A percentile compares a stretch with the other conserved stretches of the same genome.
These are phyloP conservation scores for Lypha dubia DNA, from an alignment of 2,888 invertebrate species.

Conservation along the genomic window DNA sequence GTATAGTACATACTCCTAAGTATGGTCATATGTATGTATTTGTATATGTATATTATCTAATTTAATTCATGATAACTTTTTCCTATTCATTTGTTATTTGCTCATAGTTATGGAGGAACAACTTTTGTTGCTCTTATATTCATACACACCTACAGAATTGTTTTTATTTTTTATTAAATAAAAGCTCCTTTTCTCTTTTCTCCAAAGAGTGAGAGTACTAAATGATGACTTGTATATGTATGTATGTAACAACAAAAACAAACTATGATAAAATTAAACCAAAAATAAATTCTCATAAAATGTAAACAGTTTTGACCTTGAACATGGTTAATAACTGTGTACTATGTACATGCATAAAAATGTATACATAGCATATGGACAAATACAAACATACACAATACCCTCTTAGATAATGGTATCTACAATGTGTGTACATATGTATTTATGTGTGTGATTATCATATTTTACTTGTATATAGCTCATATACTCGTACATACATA, in stretches of 20 bases:
- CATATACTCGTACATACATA: no score
- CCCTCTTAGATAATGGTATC: background rate
- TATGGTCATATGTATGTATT: background rate
- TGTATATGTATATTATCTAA: no score
- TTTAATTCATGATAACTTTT: background rate
- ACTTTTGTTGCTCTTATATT: conserved; percentile 11
- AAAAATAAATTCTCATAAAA: conserved; percentile 82
- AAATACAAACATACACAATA: conserved; percentile 1
- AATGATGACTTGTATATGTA: background rate
- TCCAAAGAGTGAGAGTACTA: conserved; percentile 1
- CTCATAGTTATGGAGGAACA: background rate
- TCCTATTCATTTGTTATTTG: background rate
- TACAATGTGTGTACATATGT: conserved; percentile 17
- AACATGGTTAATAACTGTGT: conserved; percentile 79
- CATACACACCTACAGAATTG: no score
- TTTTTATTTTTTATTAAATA: background rate
- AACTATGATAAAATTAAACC: conserved; percentile 80
- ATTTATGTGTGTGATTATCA: background rate
- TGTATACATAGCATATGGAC: conserved; percentile 11
- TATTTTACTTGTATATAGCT: conserved; percentile 1
- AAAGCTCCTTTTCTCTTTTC: conserved; percentile 26
- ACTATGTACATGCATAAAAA: no score
- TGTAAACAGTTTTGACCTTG: conserved; percentile 83
- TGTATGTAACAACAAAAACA: conserved; percentile 29
- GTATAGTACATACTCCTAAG: no score